Evolutionary conservation across 2,113 vertebrate genomes (phyloP).

Genomic region (Dasypus novemcinctus): DNA sequence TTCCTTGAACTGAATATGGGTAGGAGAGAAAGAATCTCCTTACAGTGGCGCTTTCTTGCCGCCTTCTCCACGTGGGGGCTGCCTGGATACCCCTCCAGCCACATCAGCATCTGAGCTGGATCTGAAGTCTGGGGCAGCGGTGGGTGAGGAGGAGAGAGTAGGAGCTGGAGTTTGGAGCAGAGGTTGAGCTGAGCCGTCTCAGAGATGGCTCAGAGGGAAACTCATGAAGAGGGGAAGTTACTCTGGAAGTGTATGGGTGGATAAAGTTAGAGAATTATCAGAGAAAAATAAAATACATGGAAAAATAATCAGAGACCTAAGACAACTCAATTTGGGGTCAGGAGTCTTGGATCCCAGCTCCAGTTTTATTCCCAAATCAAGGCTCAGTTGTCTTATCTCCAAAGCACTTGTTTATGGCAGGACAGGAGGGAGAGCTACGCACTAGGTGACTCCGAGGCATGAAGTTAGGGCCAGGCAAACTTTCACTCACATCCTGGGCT

Average conservation of each 20-base stretch:
- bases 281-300: neutral
- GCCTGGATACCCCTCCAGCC: neutral
- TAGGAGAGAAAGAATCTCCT: neutral
- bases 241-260: neutral
- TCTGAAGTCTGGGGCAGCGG: fast-evolving
- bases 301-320: neutral
- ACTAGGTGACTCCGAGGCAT: neutral
- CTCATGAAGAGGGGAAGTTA: fast-evolving
- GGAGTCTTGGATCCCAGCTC: neutral
- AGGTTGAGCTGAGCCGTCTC: neutral
- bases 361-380: neutral
- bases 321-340: neutral
- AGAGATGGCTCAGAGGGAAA: neutral
- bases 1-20: neutral
- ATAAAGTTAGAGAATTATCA: neutral
- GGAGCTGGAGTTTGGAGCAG: neutral
- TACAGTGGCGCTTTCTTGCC: neutral
- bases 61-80: neutral
- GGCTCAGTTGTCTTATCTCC: neutral
- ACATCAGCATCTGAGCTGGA: neutral
- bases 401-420: no score
- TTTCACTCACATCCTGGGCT: neutral
- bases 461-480: neutral
- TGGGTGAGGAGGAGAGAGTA: neutral
- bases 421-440: neutral